Evolutionary conservation across 2,888 invertebrate species (phyloP).

Genomic region (Calliphora vomitoria): DNA sequence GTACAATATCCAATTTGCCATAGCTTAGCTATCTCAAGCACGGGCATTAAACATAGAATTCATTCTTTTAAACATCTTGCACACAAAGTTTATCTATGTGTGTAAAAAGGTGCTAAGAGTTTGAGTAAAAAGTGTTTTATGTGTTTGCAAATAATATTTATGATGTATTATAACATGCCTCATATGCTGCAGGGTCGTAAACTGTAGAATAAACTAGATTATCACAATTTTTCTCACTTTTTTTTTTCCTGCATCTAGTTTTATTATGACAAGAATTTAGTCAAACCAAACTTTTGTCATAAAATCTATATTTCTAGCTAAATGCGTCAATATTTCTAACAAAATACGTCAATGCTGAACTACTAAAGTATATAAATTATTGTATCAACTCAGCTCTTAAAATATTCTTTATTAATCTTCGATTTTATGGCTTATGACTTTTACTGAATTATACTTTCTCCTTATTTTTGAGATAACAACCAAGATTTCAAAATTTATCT

Average conservation of each 20-base stretch:
- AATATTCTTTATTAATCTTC: not conserved
- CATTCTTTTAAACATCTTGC: too few relatives aligned
- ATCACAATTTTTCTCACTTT: not conserved
- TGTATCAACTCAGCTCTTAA: not conserved
- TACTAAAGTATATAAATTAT: not conserved
- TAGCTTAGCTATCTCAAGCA: too few relatives aligned
- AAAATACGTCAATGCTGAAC: not conserved
- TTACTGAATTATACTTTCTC: constrained; percentile 33
- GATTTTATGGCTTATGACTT: not conserved
- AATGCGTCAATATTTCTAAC: not conserved
- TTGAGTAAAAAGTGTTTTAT: not conserved
- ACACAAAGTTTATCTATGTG: not conserved
- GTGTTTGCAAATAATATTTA: constrained; percentile 45
- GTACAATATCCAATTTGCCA: too few relatives aligned
- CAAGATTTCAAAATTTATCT: constrained; percentile 4
- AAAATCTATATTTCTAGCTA: not conserved
- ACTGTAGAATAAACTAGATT: not conserved
- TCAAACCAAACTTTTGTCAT: not conserved
- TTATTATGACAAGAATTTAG: not conserved
- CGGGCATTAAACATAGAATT: too few relatives aligned
- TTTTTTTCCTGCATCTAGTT: not conserved
- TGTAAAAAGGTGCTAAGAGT: constrained; percentile 16
- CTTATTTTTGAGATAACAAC: not conserved
- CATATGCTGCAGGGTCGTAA: constrained; percentile 24
- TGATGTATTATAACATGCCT: constrained; percentile 41